Conservation (phyloP, 2,888 invertebrate genomes). For the Mythimna pallens region DNA sequence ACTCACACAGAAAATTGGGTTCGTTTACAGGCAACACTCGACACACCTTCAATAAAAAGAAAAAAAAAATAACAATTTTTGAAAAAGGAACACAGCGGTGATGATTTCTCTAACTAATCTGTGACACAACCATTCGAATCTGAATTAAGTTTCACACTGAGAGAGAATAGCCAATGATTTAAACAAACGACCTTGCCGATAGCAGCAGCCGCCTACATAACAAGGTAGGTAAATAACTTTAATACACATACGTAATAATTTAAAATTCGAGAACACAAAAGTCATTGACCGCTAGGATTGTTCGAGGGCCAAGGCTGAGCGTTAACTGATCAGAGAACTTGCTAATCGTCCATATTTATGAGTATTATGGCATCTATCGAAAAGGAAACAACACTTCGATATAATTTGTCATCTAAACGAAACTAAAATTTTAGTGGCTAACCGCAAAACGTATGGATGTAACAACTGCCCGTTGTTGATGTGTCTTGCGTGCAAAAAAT, state of each 20-base stretch:
- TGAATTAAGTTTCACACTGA: conserved; percentile 70
- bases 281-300: conserved; percentile 73
- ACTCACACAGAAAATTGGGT: not conserved
- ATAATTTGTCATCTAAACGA: not conserved
- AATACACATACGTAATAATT: conserved; percentile 30
- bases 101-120: conserved; percentile 21
- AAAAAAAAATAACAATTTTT: not conserved
- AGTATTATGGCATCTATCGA: not conserved
- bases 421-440: not conserved
- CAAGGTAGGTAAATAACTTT: conserved; percentile 74
- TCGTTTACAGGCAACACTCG: not conserved
- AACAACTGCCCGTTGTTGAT: not conserved
- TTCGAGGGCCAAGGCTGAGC: conserved; percentile 75
- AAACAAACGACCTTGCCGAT: conserved; percentile 80
- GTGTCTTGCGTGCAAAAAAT: not conserved
- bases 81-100: conserved; percentile 12
- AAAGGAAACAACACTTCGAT: not conserved
- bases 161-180: conserved; percentile 56
- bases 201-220: conserved; percentile 84
- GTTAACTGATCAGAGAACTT: conserved; percentile 24
- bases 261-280: conserved; percentile 72
- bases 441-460: not conserved
- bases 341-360: not conserved
- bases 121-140: conserved; percentile 41
- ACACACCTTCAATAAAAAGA: conserved; percentile 26